These are phyloP conservation scores for Eulimnadia texana DNA, from an alignment of 1,140 invertebrate species.

Conservation along the genomic window DNA sequence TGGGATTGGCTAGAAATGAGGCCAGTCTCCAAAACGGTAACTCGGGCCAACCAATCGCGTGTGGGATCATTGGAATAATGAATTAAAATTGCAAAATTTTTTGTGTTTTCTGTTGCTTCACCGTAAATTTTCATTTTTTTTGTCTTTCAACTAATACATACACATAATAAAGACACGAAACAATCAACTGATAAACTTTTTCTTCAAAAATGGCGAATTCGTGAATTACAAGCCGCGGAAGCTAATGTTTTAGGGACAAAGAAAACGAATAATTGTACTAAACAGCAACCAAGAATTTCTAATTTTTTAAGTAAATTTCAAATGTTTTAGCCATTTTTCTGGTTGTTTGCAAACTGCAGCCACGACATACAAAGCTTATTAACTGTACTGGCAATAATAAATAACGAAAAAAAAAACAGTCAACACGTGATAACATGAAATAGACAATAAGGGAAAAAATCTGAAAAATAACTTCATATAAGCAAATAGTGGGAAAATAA, in stretches of 20 bases:
- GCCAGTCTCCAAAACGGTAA: background rate
- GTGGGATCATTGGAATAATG: conserved; percentile 1
- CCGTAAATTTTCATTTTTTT: background rate
- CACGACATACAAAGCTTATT: background rate
- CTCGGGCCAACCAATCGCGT: background rate
- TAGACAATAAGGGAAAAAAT: background rate
- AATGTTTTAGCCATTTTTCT: background rate
- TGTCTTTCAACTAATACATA: no score
- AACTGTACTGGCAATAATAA: background rate
- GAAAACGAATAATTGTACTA: no score
- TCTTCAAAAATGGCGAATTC: no score
- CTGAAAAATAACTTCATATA: background rate
- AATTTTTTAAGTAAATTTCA: background rate
- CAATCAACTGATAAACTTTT: no score
- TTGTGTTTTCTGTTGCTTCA: background rate
- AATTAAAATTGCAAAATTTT: background rate
- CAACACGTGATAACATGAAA: background rate
- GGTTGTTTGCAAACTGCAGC: background rate
- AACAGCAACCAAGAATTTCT: background rate
- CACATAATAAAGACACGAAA: no score
- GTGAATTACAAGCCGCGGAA: no score
- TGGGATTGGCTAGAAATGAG: conserved; percentile 33
- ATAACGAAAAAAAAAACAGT: background rate
- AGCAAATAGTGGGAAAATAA: conserved; percentile 3
- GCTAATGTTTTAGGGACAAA: no score